A percentile compares a stretch with the other conserved stretches of the same genome.
Conservation (phyloP, 2,797 vertebrate genomes). For the Pseudopleuronectes americanus region DNA sequence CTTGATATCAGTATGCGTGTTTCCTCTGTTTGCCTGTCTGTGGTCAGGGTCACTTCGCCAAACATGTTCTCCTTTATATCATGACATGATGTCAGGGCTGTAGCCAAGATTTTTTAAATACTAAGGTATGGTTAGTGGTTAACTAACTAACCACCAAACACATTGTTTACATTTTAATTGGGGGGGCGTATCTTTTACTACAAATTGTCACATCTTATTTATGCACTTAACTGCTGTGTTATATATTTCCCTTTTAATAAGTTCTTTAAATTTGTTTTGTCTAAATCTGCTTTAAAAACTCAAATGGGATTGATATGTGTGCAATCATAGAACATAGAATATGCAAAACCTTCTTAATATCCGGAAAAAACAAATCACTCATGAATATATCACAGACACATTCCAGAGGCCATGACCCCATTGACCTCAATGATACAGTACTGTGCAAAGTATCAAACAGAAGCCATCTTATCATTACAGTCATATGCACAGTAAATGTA, state of each 20-base stretch:
- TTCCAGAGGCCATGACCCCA: not conserved
- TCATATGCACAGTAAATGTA: not conserved
- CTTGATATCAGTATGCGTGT: slow-evolving; percentile 37
- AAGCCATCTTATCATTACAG: not conserved
- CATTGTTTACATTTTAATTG: too few relatives aligned
- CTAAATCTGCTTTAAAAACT: not conserved
- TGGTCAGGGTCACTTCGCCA: not conserved
- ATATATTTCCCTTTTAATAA: too few relatives aligned
- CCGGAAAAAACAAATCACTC: not conserved
- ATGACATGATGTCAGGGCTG: not conserved
- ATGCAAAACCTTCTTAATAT: not conserved
- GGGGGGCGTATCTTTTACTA: too few relatives aligned
- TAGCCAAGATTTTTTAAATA: slow-evolving; percentile 8
- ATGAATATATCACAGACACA: not conserved
- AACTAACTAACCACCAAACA: too few relatives aligned
- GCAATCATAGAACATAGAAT: not conserved
- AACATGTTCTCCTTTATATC: not conserved
- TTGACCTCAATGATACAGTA: not conserved
- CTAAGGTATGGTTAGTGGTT: not conserved
- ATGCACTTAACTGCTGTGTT: too few relatives aligned
- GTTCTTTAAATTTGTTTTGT: not conserved
- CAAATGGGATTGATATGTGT: not conserved
- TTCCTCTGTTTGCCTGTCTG: slow-evolving; percentile 14
- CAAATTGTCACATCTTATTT: too few relatives aligned
- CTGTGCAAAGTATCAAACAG: not conserved